These are phyloP conservation scores for Dinothrombium tinctorium DNA, from an alignment of 1,140 invertebrate species.

Conservation along the genomic window DNA sequence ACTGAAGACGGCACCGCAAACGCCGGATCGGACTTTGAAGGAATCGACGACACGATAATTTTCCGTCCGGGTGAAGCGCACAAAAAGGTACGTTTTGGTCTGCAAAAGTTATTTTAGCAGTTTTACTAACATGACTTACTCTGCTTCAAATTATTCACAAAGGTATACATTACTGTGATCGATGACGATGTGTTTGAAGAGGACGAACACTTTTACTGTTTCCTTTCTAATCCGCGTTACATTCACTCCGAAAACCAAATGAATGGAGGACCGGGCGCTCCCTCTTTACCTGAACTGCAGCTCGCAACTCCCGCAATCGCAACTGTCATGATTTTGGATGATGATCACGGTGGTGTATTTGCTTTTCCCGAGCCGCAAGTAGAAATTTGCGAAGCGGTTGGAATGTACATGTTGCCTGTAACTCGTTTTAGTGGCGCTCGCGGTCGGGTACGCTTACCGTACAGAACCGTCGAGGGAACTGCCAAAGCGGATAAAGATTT, in stretches of 20 bases:
- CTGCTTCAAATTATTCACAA: not conserved
- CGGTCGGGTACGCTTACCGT: constrained; percentile 68
- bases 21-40: constrained; percentile 76
- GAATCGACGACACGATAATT: constrained; percentile 53
- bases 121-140: no score
- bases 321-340: constrained; percentile 96
- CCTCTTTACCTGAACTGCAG: constrained; percentile 2
- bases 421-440: constrained; percentile 66
- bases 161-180: constrained; percentile 82
- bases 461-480: constrained; percentile 70
- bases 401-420: constrained; percentile 42
- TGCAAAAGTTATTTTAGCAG: no score
- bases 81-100: constrained; percentile 36
- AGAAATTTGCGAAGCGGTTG: constrained; percentile 73
- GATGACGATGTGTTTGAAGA: constrained; percentile 98
- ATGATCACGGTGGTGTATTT: constrained; percentile 94
- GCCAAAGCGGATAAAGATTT: constrained; percentile 75
- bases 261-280: constrained; percentile 7
- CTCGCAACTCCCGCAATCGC: constrained; percentile 59
- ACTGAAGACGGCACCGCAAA: constrained; percentile 94
- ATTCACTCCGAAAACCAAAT: constrained; percentile 7
- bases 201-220: constrained; percentile 92
- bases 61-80: constrained; percentile 65
- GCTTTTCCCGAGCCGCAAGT: constrained; percentile 59
- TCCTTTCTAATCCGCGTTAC: constrained; percentile 24